Conservation (phyloP, 2,888 invertebrate genomes). For the Ennomos quercinarius region DNA sequence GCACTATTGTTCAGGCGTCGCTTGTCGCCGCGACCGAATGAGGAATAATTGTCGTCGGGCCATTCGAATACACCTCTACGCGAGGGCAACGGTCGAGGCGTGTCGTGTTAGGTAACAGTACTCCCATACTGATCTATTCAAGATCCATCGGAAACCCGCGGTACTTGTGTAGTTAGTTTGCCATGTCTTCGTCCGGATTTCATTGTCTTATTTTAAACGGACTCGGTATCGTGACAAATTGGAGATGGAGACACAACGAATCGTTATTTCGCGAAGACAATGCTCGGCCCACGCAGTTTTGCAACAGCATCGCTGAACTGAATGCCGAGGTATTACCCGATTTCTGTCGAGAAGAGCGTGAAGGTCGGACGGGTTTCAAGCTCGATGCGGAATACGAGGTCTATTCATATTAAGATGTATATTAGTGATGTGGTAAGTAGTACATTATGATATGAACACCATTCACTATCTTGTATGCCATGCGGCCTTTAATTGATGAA, state of each 20-base stretch:
- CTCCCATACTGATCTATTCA: constrained; percentile 54
- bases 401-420: constrained; percentile 64
- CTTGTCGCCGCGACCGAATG: constrained; percentile 54
- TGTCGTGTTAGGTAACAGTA: constrained; percentile 60
- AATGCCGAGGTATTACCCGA: constrained; percentile 30
- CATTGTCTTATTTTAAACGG: constrained; percentile 33
- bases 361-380: constrained; percentile 55
- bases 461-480: constrained; percentile 68
- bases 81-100: constrained; percentile 42
- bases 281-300: constrained; percentile 35
- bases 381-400: constrained; percentile 64
- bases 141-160: constrained; percentile 33
- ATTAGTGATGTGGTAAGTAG: too few relatives aligned
- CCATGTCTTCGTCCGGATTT: constrained; percentile 30
- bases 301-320: constrained; percentile 34
- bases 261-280: constrained; percentile 37
- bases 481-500: constrained; percentile 75
- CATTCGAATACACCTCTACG: constrained; percentile 50
- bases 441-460: constrained; percentile 62
- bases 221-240: constrained; percentile 30
- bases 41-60: constrained; percentile 61
- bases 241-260: constrained; percentile 29
- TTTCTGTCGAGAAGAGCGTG: constrained; percentile 44
- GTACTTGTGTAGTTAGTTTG: constrained; percentile 22
- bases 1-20: constrained; percentile 73